Conservation (phyloP, 1,140 invertebrate species). For the Drosophila insularis region DNA sequence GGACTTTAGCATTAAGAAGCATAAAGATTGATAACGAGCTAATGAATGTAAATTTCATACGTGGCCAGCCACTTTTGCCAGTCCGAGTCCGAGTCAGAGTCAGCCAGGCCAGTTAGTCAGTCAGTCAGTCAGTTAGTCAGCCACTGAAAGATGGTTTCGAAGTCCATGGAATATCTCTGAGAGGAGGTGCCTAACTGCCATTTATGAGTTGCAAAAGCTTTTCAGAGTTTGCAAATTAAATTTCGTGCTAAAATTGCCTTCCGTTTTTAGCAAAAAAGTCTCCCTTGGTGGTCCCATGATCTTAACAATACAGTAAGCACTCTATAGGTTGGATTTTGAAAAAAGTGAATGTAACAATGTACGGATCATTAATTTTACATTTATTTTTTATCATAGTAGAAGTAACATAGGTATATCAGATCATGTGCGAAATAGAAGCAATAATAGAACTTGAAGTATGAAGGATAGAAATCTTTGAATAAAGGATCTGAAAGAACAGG, state of each 20-base stretch:
- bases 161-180: not conserved
- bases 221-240: slow-evolving; percentile 55
- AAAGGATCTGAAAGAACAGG: too few relatives aligned
- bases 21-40: slow-evolving; percentile 80
- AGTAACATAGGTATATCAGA: too few relatives aligned
- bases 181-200: slow-evolving; percentile 13
- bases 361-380: not conserved
- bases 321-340: not conserved
- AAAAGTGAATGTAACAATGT: not conserved
- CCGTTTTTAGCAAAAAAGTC: slow-evolving; percentile 48
- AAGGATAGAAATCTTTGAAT: too few relatives aligned
- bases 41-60: slow-evolving; percentile 80
- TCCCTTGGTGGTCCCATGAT: slow-evolving; percentile 36
- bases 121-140: slow-evolving; percentile 6
- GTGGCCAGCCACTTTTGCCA: slow-evolving; percentile 9
- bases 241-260: slow-evolving; percentile 72
- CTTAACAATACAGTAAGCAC: slow-evolving; percentile 44
- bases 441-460: too few relatives aligned
- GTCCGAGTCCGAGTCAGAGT: slow-evolving; percentile 21
- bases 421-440: too few relatives aligned
- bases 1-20: slow-evolving; percentile 46
- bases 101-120: slow-evolving; percentile 32
- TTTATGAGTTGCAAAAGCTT: slow-evolving; percentile 47
- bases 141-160: not conserved
- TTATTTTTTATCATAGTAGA: too few relatives aligned